Percentiles rank a stretch among this genome's conserved stretches.
phyloP scores from a whole-genome alignment of 2,888 invertebrate genomes.

The Lasioglossum pauxillum region DNA sequence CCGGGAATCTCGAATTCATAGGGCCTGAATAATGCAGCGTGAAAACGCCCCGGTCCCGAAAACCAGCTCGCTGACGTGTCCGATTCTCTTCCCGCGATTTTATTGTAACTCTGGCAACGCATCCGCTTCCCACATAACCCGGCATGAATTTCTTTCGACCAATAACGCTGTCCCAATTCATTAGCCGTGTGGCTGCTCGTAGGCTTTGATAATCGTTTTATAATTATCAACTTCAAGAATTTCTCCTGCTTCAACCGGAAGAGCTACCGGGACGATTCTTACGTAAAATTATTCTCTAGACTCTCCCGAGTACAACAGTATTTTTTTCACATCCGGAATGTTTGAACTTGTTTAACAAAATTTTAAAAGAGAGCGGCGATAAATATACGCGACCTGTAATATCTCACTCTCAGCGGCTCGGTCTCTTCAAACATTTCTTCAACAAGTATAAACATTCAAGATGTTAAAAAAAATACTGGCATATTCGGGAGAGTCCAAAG shows the following conservation, averaged over 20 bases:
- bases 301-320: neutral
- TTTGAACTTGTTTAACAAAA: neutral
- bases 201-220: too few species aligned
- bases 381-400: neutral
- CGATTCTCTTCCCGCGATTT: neutral
- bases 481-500: neutral
- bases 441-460: neutral
- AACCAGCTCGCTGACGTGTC: neutral
- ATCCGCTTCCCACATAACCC: neutral
- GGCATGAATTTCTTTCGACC: neutral
- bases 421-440: neutral
- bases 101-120: neutral
- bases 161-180: neutral
- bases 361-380: neutral
- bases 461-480: neutral
- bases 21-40: constrained; percentile 78
- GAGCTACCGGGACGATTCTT: neutral
- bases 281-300: neutral
- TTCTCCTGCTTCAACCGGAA: neutral
- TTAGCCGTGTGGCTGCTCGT: neutral
- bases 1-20: constrained; percentile 76
- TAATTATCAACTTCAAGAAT: neutral
- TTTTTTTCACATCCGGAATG: neutral
- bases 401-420: neutral
- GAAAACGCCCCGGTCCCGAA: constrained; percentile 50